Conservation (phyloP, 2,888 invertebrate species). For the Drosophila mercatorum region DNA sequence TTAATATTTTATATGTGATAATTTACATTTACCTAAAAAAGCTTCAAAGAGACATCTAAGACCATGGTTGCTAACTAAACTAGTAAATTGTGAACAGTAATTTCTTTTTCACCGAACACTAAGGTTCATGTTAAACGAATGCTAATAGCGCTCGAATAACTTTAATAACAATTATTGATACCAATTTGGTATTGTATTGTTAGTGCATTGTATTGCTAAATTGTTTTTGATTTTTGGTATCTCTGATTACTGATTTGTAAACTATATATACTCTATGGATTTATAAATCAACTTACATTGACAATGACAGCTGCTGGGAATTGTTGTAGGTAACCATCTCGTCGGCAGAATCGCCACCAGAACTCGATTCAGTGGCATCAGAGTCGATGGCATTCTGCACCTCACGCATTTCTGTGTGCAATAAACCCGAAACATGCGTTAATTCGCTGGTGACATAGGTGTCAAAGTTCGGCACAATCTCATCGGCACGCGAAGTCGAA, state of each 20-base stretch:
- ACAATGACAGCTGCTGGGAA: slow-evolving; percentile 89
- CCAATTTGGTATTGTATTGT: too few species aligned
- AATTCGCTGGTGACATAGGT: slow-evolving; percentile 86
- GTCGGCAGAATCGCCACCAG: slow-evolving; percentile 97
- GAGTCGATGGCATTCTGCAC: slow-evolving; percentile 93
- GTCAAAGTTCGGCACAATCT: slow-evolving; percentile 84
- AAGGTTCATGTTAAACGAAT: too few species aligned
- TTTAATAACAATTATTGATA: too few species aligned
- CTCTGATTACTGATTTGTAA: background rate
- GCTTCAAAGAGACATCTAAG: too few species aligned
- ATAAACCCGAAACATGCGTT: slow-evolving; percentile 89
- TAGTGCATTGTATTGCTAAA: background rate
- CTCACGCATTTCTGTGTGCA: slow-evolving; percentile 90
- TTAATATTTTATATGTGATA: background rate
- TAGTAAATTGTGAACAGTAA: too few species aligned
- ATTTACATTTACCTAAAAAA: background rate
- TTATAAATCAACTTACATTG: slow-evolving; percentile 88
- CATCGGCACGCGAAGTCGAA: slow-evolving; percentile 58
- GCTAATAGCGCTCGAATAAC: too few species aligned
- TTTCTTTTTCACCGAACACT: too few species aligned
- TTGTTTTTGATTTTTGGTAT: background rate
- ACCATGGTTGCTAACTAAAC: too few species aligned
- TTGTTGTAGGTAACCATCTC: slow-evolving; percentile 93
- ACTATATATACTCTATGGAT: background rate
- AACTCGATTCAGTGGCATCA: slow-evolving; percentile 96